Percentiles rank a stretch among this genome's conserved stretches.
Evolutionary conservation across 92 coral and sea anemone genomes (phyloP).

Genomic region (Hydrozoanthus gracilis): DNA sequence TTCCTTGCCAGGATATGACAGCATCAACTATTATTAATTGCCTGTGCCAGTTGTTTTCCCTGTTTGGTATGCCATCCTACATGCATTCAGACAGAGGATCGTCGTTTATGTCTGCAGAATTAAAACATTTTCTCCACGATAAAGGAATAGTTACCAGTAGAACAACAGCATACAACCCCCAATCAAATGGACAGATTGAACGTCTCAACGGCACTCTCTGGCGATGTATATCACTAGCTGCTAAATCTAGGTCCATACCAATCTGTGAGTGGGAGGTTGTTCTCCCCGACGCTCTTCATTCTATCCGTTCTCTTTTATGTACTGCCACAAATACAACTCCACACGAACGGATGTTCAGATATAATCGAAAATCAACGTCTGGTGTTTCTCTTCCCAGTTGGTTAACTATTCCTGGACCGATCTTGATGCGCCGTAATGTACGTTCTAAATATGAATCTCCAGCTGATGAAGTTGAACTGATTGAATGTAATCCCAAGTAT

Average conservation of each 20-base stretch:
- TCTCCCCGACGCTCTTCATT: constrained; percentile 66
- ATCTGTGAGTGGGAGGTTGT: constrained; percentile 61
- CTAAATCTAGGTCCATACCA: constrained; percentile 64
- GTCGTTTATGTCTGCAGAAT: constrained; percentile 55
- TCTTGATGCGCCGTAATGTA: constrained; percentile 50
- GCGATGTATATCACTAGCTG: constrained; percentile 49
- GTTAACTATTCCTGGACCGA: constrained; percentile 61
- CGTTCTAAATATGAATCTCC: background rate
- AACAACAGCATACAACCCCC: constrained; percentile 62
- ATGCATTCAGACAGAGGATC: constrained; percentile 25
- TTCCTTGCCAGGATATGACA: background rate
- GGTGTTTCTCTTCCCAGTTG: constrained; percentile 64
- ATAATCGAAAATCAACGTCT: constrained; percentile 52
- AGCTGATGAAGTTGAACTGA: constrained; percentile 58
- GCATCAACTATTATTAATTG: constrained; percentile 54
- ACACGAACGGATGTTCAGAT: constrained; percentile 59
- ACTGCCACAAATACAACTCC: constrained; percentile 71
- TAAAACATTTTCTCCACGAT: constrained; percentile 36
- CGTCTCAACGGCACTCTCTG: constrained; percentile 58
- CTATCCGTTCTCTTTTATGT: constrained; percentile 62
- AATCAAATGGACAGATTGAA: constrained; percentile 66
- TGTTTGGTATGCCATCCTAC: constrained; percentile 55
- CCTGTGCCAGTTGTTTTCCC: constrained; percentile 50
- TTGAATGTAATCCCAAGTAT: constrained; percentile 39
- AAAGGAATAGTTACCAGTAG: constrained; percentile 60